Evolutionary conservation across 2,113 vertebrate species (phyloP).

Genomic region (Peromyscus californicus): DNA sequence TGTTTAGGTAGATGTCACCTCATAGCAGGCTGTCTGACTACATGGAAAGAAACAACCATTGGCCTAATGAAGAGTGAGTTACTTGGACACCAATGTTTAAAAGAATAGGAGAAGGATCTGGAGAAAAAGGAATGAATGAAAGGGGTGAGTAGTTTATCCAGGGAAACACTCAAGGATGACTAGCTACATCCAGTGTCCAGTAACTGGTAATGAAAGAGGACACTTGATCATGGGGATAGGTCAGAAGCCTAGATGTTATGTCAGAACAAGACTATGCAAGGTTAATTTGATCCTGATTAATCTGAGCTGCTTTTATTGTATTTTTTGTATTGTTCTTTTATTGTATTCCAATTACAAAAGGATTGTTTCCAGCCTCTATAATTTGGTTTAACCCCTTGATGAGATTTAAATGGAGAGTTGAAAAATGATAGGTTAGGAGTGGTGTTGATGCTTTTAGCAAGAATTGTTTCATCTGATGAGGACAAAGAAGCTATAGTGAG

Average conservation of each 20-base stretch:
- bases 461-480: neutral
- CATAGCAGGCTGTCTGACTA: neutral
- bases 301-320: neutral
- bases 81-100: neutral
- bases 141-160: neutral
- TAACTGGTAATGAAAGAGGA: neutral
- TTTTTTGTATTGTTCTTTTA: neutral
- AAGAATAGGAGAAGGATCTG: neutral
- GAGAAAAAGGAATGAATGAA: neutral
- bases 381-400: slow-evolving; percentile 3
- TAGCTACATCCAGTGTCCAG: neutral
- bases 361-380: neutral
- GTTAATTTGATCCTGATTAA: slow-evolving; percentile 1
- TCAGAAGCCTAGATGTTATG: neutral
- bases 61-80: neutral
- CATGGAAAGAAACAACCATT: neutral
- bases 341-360: slow-evolving; percentile 25
- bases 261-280: slow-evolving; percentile 2
- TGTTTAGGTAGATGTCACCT: neutral
- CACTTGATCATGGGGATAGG: neutral
- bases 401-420: neutral
- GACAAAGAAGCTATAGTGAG: neutral
- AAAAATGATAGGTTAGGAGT: neutral
- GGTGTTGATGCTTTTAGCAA: neutral
- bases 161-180: neutral